Evolutionary conservation across 2,797 vertebrate genomes (phyloP).

Genomic region (Urocyon cinereoargenteus): DNA sequence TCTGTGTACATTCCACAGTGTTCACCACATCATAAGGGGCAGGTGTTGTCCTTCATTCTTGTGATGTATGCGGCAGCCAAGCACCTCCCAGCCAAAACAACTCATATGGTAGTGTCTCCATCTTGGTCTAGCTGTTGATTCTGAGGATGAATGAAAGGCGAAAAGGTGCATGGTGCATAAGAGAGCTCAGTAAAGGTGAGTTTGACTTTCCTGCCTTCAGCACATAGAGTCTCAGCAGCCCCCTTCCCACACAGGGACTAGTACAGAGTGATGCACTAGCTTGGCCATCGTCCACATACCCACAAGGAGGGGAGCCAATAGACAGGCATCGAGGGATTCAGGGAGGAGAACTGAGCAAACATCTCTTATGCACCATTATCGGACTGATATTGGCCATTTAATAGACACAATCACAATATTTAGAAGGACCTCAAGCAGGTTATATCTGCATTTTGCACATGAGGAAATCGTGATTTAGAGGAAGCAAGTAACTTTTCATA

Average conservation of each 20-base stretch:
- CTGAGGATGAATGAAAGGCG: not conserved
- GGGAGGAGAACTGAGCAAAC: not conserved
- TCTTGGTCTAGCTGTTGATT: not conserved
- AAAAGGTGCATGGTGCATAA: not conserved
- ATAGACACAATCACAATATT: not conserved
- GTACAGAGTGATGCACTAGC: rapidly evolving
- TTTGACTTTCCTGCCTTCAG: not conserved
- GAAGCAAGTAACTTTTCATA: conserved; percentile 32
- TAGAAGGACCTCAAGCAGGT: not conserved
- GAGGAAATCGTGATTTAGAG: conserved; percentile 24
- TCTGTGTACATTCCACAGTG: not conserved
- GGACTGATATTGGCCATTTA: not conserved
- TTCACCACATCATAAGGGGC: not conserved
- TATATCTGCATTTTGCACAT: not conserved
- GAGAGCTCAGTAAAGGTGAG: not conserved
- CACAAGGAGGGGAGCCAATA: not conserved
- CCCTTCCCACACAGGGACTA: not conserved
- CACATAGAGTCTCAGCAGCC: not conserved
- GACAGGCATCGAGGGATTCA: rapidly evolving
- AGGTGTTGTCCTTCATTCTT: not conserved
- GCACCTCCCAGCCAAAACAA: not conserved
- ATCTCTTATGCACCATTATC: not conserved
- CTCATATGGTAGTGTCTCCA: not conserved
- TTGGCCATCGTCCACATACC: not conserved
- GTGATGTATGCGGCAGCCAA: not conserved